Evolutionary conservation across 2,888 invertebrate species (phyloP).

Genomic region (Drosophila sordidapex): DNA sequence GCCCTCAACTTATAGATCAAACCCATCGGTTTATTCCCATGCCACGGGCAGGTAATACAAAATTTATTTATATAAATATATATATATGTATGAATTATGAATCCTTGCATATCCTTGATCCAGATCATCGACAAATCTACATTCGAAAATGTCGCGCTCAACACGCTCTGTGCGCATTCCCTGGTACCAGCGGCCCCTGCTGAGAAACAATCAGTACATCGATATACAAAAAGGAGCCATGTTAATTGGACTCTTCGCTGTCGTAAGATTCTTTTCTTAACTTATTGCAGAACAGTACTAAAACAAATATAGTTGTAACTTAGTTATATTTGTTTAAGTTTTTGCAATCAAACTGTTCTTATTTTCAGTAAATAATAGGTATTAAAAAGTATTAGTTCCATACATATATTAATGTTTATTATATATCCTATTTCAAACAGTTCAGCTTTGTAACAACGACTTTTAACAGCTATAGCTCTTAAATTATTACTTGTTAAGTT

Average conservation of each 20-base stretch:
- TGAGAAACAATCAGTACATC: constrained; percentile 92
- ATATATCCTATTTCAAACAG: neutral
- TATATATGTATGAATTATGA: neutral
- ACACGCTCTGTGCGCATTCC: constrained; percentile 91
- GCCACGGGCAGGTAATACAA: constrained; percentile 89
- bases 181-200: constrained; percentile 94
- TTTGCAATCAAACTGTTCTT: neutral
- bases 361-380: neutral
- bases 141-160: constrained; percentile 90
- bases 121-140: constrained; percentile 92
- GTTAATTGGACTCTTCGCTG: constrained; percentile 90
- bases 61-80: neutral
- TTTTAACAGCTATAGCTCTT: too few relatives aligned
- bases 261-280: constrained; percentile 87
- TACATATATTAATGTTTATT: neutral
- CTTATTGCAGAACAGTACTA: neutral
- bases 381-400: neutral
- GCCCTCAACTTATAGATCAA: constrained; percentile 92
- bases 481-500: too few relatives aligned
- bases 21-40: constrained; percentile 95
- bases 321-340: too few relatives aligned
- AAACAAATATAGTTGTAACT: neutral
- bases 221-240: constrained; percentile 94
- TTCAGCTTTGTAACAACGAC: neutral
- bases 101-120: neutral